Evolutionary conservation across 2,797 vertebrate genomes (phyloP).

Genomic region (Sebastes steindachneri): DNA sequence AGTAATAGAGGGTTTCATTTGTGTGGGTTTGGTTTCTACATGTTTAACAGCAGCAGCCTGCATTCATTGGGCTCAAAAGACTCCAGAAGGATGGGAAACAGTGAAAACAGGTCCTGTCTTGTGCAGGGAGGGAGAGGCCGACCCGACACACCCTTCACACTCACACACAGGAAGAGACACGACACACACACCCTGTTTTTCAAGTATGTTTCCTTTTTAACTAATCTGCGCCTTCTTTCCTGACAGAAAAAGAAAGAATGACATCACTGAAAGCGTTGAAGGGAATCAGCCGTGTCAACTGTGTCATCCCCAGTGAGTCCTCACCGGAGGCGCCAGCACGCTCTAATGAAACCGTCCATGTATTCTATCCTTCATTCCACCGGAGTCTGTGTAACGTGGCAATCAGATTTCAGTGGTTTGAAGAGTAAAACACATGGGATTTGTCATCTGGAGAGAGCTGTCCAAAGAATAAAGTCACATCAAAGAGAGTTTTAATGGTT

Average conservation of each 20-base stretch:
- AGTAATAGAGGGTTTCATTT: slow-evolving; percentile 5
- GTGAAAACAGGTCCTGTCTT: slow-evolving; percentile 73
- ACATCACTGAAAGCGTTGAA: neutral
- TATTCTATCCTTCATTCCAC: slow-evolving; percentile 99
- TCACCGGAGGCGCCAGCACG: neutral
- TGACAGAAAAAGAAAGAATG: slow-evolving; percentile 31
- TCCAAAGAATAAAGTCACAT: neutral
- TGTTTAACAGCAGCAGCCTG: slow-evolving; percentile 45
- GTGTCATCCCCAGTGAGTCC: slow-evolving; percentile 12
- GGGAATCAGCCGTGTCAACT: slow-evolving; percentile 2
- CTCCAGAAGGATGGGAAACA: slow-evolving; percentile 46
- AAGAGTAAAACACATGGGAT: slow-evolving; percentile 95
- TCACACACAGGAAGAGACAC: neutral
- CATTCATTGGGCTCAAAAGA: slow-evolving; percentile 46
- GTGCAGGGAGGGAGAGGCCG: slow-evolving; percentile 75
- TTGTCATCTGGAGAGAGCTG: slow-evolving; percentile 66
- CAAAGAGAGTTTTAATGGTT: neutral
- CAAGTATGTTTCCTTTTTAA: slow-evolving; percentile 38
- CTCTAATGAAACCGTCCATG: slow-evolving; percentile 84
- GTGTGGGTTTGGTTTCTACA: slow-evolving; percentile 48
- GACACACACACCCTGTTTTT: slow-evolving; percentile 43
- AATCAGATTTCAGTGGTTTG: slow-evolving; percentile 99
- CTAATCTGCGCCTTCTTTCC: slow-evolving; percentile 41
- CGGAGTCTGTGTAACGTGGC: slow-evolving; percentile 95
- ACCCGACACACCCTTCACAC: slow-evolving; percentile 59